These are phyloP conservation scores for Enteromius unitaeniatus DNA, from an alignment of 2,797 vertebrate species.

Conservation along the genomic window DNA sequence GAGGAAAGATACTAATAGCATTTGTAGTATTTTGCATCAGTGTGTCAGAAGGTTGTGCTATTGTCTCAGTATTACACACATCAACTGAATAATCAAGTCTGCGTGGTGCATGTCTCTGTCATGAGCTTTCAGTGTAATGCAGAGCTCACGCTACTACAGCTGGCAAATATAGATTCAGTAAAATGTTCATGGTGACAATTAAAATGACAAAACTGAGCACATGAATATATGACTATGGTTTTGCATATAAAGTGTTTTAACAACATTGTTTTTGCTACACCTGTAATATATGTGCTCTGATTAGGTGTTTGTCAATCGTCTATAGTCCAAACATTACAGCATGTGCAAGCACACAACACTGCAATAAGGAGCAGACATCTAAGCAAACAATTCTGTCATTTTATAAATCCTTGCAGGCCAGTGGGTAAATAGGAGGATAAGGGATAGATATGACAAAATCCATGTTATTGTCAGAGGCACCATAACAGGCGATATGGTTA, in stretches of 20 bases:
- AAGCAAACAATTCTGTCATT: slow-evolving; percentile 2
- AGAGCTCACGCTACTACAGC: not conserved
- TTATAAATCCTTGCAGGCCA: not conserved
- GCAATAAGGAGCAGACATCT: slow-evolving; percentile 9
- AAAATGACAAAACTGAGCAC: not conserved
- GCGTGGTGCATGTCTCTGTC: not conserved
- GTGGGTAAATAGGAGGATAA: slow-evolving; percentile 1
- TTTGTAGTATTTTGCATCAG: slow-evolving; percentile 34
- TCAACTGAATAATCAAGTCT: not conserved
- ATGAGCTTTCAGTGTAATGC: not conserved
- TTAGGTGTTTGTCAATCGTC: too few species aligned
- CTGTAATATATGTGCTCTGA: not conserved
- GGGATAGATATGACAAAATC: not conserved
- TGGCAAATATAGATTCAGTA: not conserved
- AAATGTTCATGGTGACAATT: not conserved
- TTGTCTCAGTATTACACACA: slow-evolving; percentile 24
- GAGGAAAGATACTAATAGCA: not conserved
- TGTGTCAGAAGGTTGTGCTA: slow-evolving; percentile 33
- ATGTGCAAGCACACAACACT: not conserved
- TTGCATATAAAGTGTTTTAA: not conserved
- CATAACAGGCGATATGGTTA: not conserved
- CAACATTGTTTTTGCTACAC: not conserved
- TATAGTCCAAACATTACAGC: not conserved
- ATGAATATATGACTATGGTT: not conserved
- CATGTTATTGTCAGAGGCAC: not conserved